Percentiles rank a stretch among this genome's conserved stretches.
These are phyloP conservation scores for Trissolcus brochymenae DNA, from an alignment of 2,888 invertebrate genomes.

Conservation along the genomic window DNA sequence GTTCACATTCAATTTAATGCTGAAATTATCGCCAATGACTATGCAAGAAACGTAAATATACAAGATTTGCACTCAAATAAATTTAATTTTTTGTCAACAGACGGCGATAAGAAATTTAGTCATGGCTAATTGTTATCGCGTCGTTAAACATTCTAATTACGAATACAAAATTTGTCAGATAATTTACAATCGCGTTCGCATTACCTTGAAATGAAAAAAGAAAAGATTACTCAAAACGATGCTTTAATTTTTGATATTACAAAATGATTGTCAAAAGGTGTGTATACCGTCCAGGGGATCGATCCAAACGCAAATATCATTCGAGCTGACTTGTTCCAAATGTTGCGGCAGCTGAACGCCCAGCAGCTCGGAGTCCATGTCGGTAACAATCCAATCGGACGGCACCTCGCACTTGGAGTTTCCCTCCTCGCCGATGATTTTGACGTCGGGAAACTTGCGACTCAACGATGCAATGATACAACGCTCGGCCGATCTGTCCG, in stretches of 20 bases:
- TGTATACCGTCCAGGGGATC: slow-evolving; percentile 94
- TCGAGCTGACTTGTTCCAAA: slow-evolving; percentile 81
- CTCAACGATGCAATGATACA: slow-evolving; percentile 93
- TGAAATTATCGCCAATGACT: no score
- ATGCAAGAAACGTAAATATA: no score
- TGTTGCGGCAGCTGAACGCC: slow-evolving; percentile 82
- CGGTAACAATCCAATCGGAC: slow-evolving; percentile 86
- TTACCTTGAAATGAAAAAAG: not conserved
- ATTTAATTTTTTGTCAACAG: no score
- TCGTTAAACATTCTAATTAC: no score
- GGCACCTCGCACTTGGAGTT: slow-evolving; percentile 81
- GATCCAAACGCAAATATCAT: slow-evolving; percentile 97
- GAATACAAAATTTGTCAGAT: no score
- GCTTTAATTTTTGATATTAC: not conserved
- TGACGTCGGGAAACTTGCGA: slow-evolving; percentile 88
- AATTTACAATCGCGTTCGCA: no score
- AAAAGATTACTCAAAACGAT: not conserved
- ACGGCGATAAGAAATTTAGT: no score
- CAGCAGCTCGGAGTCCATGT: slow-evolving; percentile 83
- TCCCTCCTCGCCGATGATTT: slow-evolving; percentile 95
- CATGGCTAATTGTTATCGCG: no score
- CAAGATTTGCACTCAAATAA: no score
- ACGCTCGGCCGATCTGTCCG: slow-evolving; percentile 95
- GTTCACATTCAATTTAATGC: no score
- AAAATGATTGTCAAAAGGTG: slow-evolving; percentile 3